A percentile compares a stretch with the other conserved stretches of the same genome.
Conservation (phyloP, 2,797 vertebrate genomes). For the Macroramphosus scolopax region DNA sequence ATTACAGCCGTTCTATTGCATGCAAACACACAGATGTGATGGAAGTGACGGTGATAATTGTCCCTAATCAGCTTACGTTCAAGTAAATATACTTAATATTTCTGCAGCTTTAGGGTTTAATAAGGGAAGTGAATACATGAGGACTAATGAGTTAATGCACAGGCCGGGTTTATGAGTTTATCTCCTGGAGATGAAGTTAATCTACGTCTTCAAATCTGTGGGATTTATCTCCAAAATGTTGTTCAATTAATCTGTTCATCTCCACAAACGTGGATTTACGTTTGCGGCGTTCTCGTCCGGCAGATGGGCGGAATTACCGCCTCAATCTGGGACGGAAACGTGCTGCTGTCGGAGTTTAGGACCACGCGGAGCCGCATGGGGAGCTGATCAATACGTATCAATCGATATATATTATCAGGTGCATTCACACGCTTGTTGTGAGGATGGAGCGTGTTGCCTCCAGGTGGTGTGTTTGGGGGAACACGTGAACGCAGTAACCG, state of each 20-base stretch:
- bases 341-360: too few species aligned
- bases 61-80: constrained; percentile 33
- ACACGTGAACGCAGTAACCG: too few species aligned
- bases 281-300: constrained; percentile 21
- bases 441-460: too few species aligned
- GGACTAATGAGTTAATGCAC: constrained; percentile 30
- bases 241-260: constrained; percentile 46
- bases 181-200: constrained; percentile 26
- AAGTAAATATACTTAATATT: constrained; percentile 24
- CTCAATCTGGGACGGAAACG: constrained; percentile 1
- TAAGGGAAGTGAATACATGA: constrained; percentile 19
- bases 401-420: too few species aligned
- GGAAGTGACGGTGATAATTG: constrained; percentile 20
- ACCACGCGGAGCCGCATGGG: too few species aligned
- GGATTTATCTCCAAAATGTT: constrained; percentile 42
- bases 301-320: constrained; percentile 34
- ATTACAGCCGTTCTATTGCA: too few species aligned
- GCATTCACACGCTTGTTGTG: too few species aligned
- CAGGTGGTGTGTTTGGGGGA: too few species aligned
- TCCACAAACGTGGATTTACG: constrained; percentile 38
- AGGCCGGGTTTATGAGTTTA: constrained; percentile 12
- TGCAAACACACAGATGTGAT: too few species aligned
- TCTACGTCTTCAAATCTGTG: constrained; percentile 27
- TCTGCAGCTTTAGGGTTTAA: constrained; percentile 29
- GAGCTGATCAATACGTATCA: too few species aligned